Percentiles rank a stretch among this genome's conserved stretches.
These are phyloP conservation scores for Dendrocincla tyrannina DNA, from an alignment of 2,797 vertebrate genomes.

Conservation along the genomic window DNA sequence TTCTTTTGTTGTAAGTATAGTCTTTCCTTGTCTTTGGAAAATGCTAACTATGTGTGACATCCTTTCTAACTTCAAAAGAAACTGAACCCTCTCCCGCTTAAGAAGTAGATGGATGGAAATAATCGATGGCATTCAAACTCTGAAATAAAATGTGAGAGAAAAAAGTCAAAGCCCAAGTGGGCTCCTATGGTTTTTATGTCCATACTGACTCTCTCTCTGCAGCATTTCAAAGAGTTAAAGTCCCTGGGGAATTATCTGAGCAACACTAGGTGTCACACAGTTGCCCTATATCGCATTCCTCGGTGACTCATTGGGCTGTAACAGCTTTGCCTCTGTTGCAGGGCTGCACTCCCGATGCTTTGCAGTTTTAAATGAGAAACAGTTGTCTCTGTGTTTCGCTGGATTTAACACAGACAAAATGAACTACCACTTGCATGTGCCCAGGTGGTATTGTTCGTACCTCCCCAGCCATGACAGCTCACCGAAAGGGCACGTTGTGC, in stretches of 20 bases:
- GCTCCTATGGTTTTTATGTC: background rate
- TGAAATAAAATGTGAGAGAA: background rate
- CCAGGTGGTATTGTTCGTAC: background rate
- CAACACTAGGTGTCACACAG: background rate
- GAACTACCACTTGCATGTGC: background rate
- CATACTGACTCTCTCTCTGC: background rate
- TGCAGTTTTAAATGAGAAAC: background rate
- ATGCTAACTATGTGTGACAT: conserved; percentile 17
- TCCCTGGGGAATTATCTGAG: background rate
- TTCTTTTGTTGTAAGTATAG: background rate
- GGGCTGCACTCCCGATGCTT: background rate
- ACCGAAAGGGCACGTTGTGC: background rate
- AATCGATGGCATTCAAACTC: background rate
- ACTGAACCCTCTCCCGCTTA: background rate
- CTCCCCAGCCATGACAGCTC: conserved; percentile 50
- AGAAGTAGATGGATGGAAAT: background rate
- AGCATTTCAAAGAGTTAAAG: conserved; percentile 23
- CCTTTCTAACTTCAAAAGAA: conserved; percentile 2
- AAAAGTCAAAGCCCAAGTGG: background rate
- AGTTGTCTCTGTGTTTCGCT: background rate
- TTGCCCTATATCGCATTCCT: background rate
- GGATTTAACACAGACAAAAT: background rate
- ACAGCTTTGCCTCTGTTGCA: background rate
- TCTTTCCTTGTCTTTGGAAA: conserved; percentile 47
- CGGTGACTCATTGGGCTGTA: background rate